Evolutionary conservation across 2,888 invertebrate species (phyloP).

Genomic region (Euzetes globulus): DNA sequence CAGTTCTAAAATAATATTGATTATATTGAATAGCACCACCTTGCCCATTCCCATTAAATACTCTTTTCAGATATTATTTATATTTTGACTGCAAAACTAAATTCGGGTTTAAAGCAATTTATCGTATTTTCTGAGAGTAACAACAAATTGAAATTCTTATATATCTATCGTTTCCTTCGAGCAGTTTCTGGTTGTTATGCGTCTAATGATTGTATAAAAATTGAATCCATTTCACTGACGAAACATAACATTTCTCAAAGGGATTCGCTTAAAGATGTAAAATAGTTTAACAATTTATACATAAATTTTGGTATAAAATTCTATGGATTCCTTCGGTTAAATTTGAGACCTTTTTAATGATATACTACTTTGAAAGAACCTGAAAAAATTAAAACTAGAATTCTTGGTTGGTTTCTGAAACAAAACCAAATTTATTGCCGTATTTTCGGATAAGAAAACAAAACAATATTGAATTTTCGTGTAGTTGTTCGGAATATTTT

Average conservation of each 20-base stretch:
- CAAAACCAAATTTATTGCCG: neutral
- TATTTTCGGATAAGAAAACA: neutral
- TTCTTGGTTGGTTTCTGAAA: neutral
- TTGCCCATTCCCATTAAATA: too few species aligned
- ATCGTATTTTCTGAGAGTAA: neutral
- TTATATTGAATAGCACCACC: too few species aligned
- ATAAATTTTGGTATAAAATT: neutral
- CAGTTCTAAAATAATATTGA: too few species aligned
- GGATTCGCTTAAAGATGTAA: conserved; percentile 26
- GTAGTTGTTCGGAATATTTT: neutral
- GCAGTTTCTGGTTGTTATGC: neutral
- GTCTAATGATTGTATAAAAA: conserved; percentile 26
- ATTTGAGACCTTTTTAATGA: too few species aligned
- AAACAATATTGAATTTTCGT: conserved; percentile 1
- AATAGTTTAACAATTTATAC: neutral
- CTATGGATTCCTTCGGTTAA: neutral
- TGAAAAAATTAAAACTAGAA: too few species aligned
- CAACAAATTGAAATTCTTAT: conserved; percentile 23
- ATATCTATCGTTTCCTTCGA: neutral
- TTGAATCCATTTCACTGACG: conserved; percentile 10
- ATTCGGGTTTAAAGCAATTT: neutral
- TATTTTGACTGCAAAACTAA: too few species aligned
- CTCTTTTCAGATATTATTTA: too few species aligned
- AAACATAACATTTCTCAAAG: conserved; percentile 2
- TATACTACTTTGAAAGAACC: too few species aligned